phyloP scores from a whole-genome alignment of 2,888 invertebrate species.

The Nemoura dubitans region DNA sequence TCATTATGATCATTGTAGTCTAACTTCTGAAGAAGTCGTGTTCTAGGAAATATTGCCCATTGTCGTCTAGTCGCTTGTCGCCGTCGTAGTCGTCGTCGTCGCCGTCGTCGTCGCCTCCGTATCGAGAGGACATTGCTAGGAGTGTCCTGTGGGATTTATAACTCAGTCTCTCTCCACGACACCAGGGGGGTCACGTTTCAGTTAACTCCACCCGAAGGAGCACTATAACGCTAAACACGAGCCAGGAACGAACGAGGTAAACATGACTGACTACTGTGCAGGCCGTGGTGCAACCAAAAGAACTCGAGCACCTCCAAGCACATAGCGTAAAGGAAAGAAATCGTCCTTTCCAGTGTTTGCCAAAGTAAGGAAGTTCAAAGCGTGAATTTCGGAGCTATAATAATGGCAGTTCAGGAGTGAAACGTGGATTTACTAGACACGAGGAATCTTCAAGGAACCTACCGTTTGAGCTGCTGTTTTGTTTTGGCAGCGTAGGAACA shows the following conservation, averaged over 20 bases:
- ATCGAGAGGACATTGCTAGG: slow-evolving; percentile 3
- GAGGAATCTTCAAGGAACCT: slow-evolving; percentile 49
- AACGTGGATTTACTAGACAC: neutral
- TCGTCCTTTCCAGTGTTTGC: neutral
- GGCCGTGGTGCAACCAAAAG: neutral
- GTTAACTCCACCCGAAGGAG: neutral
- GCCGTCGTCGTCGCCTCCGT: neutral
- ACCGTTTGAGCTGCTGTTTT: slow-evolving; percentile 64
- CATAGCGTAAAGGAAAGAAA: neutral
- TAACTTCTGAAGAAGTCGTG: neutral
- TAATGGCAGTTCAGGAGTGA: neutral
- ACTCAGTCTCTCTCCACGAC: slow-evolving; percentile 3
- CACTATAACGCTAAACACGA: slow-evolving; percentile 12
- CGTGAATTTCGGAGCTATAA: neutral
- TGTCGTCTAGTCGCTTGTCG: neutral
- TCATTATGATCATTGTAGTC: neutral
- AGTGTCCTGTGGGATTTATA: slow-evolving; percentile 12
- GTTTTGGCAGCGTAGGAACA: slow-evolving; percentile 68
- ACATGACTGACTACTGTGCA: slow-evolving; percentile 12
- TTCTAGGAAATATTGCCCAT: neutral
- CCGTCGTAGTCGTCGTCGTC: neutral
- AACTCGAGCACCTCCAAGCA: neutral
- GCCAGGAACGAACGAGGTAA: neutral
- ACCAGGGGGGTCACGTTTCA: neutral
- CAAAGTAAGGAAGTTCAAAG: neutral